Evolutionary conservation across 1,140 invertebrate species (phyloP), one percentile per base, ranked within the genome.

Genomic region (Sitodiplosis mosellana): DNA sequence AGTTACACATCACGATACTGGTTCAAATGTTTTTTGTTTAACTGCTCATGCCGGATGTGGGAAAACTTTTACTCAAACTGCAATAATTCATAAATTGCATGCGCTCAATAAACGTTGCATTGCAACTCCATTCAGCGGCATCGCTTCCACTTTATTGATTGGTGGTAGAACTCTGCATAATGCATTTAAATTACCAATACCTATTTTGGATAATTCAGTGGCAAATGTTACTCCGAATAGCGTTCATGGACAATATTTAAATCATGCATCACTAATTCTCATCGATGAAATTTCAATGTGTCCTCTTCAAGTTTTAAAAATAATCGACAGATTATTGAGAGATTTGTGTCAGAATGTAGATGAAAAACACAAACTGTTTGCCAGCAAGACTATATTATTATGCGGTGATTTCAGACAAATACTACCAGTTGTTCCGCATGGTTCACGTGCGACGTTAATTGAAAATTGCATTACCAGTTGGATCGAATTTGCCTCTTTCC

Each of bases 91-190:
- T 38, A 18, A 49, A 15, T 8, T 56, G 0, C 43, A 34, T 10
- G 20, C 33, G 37, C 3, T 46, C 14, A 22, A 50, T 44, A 18
- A 40, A 0, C 42, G 15, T 38, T 48, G 45, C 44, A 40, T 52
- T 22, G 17, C 42, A n/a, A 49, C 56, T 17, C 57, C 56, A n/a
- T 60, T 44, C 42, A 60, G 56, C 18, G 59, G 59, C 11, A 59
- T 63, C 20, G 59, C 59, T 19, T 53, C 56, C 15, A 55, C 42
- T 8, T 50, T 62, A 36, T 47, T 62, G 27, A 48, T 43, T 15
- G 48, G 48, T 27, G 54, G 57, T 38, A 53, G 38, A 45, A 63
- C 57, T 3, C 49, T 56, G 6, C 59, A 62, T 52, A 47, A 48
- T 20, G 48, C 52, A 20, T 60, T 63, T 49, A 50, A 53, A 48